Evolutionary conservation across 2,888 invertebrate species (phyloP), one percentile per base, ranked within the genome.

Genomic region (Enoplolaimus lenunculus): DNA sequence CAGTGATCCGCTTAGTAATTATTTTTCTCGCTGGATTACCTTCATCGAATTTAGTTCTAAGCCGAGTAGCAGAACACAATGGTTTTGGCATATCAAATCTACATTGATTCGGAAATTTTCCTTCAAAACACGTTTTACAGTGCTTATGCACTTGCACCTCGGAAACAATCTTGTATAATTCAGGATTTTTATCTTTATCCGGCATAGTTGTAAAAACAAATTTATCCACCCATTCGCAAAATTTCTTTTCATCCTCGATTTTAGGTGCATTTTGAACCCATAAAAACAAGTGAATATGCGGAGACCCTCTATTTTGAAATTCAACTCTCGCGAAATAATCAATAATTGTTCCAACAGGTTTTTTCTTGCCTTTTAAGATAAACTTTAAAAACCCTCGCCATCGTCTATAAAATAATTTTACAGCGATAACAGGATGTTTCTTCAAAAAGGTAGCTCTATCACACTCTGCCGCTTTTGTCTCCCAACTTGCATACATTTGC

Each of bases 261-360:
- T 62, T 7, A 30, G 64, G 64, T 7, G 64, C n/a, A 7, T 26
- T 26, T 26, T 62, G 28, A 13, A 62, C 31, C 64, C 64, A 62
- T 33, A 62, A 62, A 26, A 62, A 62, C 13, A 62, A 30, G 31
- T 62, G 64, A 29, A 62, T 30, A 62, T 62, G 64, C 13, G 64
- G 64, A n/a, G 64, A 62, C 13, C 64, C 64, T 13, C 64, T 7
- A 30, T 62, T 62, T n/a, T 62, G 64, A 62, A 62, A 62, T n/a
- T 62, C 64, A 62, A 62, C 64, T 62, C 64, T 62, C 28, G 31
- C n/a, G n/a, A n/a, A n/a, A n/a, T n/a, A n/a, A n/a, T n/a, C n/a
- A n/a, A n/a, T n/a, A n/a, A n/a, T n/a, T n/a, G 13, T 62, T 13
- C 64, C 64, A 16, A 62, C 28, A 7, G 64, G 64, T 13, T 62